These are phyloP conservation scores for Coreoperca whiteheadi DNA, from an alignment of 2,113 vertebrate species.

Conservation along the genomic window DNA sequence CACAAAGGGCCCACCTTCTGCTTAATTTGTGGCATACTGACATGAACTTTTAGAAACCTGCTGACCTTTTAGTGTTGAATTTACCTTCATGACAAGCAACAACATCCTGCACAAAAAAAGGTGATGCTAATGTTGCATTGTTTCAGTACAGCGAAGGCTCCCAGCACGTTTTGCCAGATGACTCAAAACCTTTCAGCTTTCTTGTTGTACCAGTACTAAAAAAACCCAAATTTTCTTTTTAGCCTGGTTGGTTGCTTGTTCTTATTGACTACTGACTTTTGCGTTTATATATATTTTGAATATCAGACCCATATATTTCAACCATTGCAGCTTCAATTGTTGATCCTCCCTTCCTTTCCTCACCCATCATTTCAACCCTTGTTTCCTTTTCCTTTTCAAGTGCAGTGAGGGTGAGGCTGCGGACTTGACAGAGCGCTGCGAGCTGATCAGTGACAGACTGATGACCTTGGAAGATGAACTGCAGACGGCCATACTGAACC, in stretches of 20 bases:
- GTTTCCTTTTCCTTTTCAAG: constrained; percentile 29
- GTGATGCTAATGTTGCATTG: neutral
- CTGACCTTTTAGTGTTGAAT: too few species aligned
- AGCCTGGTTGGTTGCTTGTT: neutral
- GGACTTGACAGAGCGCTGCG: constrained; percentile 81
- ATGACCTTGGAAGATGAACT: constrained; percentile 89
- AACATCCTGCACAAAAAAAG: neutral
- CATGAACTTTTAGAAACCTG: neutral
- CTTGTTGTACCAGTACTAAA: neutral
- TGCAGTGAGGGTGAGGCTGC: constrained; percentile 62
- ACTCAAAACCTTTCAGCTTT: neutral
- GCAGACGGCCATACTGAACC: constrained; percentile 83
- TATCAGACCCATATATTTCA: neutral
- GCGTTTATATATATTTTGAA: neutral
- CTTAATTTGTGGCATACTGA: neutral
- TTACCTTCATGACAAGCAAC: too few species aligned
- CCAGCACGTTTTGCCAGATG: neutral
- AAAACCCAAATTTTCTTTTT: neutral
- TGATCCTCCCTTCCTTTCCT: neutral
- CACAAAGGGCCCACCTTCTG: neutral
- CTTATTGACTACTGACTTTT: neutral
- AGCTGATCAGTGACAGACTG: constrained; percentile 85
- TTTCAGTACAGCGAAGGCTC: neutral
- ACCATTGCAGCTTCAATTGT: neutral
- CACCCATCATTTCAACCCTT: neutral